Base-by-base conservation (phyloP, 2,888 invertebrate genomes). In the Apodemia mormo region DNA sequence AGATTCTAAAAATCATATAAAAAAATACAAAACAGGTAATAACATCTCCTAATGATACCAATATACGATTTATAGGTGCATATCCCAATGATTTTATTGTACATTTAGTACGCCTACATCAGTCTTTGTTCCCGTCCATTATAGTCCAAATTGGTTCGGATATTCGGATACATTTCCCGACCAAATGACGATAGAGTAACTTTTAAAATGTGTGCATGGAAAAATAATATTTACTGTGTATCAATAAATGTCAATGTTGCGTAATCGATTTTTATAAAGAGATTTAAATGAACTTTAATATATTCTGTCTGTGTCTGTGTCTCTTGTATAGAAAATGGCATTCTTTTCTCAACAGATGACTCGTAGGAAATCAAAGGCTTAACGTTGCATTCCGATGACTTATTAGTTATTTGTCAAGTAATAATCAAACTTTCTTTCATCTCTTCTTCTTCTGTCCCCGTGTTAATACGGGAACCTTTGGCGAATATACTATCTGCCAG, bases 41-140 rank as follows among this genome's bases (percentile, higher is more conserved):
- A 30, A 33, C 61, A 61, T 7, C 61, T 61, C 33, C 30, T 3
- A 14, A 14, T 14, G 33, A 61, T 61, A 12, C 14, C 61, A 12
- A 61, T 61, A 61, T 61, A 61, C 61, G 61, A 61, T 61, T 61
- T 61, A 61, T 61, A 61, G 33, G 33, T 61, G 61, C 61, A 61
- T 33, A 33, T 61, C 14, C 61, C 61, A 61, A 85, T 86, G 83
- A 85, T 85, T 84, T 86, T 84, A 85, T 84, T 84, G 84, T 80
- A 73, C 80, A 80, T 76, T 80, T 77, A 79, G 76, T 69, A 75
- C 81, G 79, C 81, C 81, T 80, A 81, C 81, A 76, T 74, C 72
- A 71, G 74, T 74, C 79, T 79, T 78, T 79, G 79, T 79, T 77
- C 77, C 76, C 70, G 74, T 45, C 73, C 72, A 71, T 77, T 78